Evolutionary conservation across 2,888 invertebrate genomes (phyloP), one percentile per base, ranked within the genome.

Genomic region (Ectemnius cavifrons): DNA sequence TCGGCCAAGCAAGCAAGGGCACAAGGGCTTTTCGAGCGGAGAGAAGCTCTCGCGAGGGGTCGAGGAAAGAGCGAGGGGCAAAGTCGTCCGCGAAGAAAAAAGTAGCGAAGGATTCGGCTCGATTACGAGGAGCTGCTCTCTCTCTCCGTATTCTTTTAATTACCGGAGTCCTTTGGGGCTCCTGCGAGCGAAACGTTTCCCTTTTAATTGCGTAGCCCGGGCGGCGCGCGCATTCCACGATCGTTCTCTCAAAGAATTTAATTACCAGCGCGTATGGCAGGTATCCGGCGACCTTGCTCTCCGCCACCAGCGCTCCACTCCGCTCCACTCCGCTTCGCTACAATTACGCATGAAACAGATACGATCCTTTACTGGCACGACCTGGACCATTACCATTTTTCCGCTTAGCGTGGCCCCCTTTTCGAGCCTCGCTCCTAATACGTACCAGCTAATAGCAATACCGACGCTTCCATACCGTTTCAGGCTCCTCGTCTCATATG

Each of bases 201-300:
- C 86, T 89, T 90, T 89, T 90, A 90, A 90, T 90, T 90, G 88
- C 89, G 84, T 83, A 83, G 85, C 82, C 84, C 83, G 77, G 83
- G 83, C 86, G 83, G 84, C 78, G 86, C 89, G 89, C 78, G 86
- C 89, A 89, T 89, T 89, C 89, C 89, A 84, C 87, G 85, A 89
- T 89, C 88, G 88, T 89, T 89, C 88, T 88, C 85, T 87, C 86
- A 87, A 90, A 89, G 89, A 89, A 90, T 90, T 89, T 90, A 89
- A 90, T 90, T 90, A 89, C 89, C 86, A 77, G 75, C 78, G 84
- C 84, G 81, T 81, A 79, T 77, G 78, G 77, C 84, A 82, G 81
- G 77, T 83, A 84, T 78, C 81, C 78, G 67, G n/a, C 52, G 52
- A 52, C 52, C 52, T 52, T 16, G 37, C 37, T 37, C 37, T 37